Evolutionary conservation across 2,888 invertebrate genomes (phyloP).

Genomic region (Urechis unicinctus): DNA sequence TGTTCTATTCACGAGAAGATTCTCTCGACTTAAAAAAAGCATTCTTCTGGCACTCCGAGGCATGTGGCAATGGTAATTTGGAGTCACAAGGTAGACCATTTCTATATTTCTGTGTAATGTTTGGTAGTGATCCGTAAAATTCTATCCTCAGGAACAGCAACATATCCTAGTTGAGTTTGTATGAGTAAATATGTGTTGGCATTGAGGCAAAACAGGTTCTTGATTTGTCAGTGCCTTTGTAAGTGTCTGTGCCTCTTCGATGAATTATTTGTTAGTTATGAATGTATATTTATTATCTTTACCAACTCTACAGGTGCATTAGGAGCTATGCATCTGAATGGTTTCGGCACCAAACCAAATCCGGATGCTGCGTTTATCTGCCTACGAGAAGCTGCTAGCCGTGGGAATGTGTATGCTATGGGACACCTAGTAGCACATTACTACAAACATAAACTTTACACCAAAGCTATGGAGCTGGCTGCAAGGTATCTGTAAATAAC

Average conservation of each 20-base stretch:
- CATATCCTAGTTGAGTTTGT: too few species aligned
- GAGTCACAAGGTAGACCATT: constrained; percentile 49
- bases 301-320: constrained; percentile 36
- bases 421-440: constrained; percentile 47
- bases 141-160: too few species aligned
- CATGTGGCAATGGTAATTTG: constrained; percentile 48
- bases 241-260: too few species aligned
- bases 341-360: constrained; percentile 38
- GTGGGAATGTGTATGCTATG: constrained; percentile 51
- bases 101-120: too few species aligned
- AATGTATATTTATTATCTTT: background rate
- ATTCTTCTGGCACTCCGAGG: constrained; percentile 51
- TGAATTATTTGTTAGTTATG: too few species aligned
- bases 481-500: constrained; percentile 31
- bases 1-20: constrained; percentile 42
- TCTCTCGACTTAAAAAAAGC: constrained; percentile 38
- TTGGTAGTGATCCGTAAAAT: too few species aligned
- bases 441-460: constrained; percentile 46
- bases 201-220: too few species aligned
- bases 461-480: constrained; percentile 47
- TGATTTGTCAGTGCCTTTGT: too few species aligned
- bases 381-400: constrained; percentile 41
- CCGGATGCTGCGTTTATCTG: constrained; percentile 41
- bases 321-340: constrained; percentile 49
- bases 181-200: too few species aligned